Conservation (phyloP, 2,797 vertebrate species). For the Schizopygopsis pylzovi region DNA sequence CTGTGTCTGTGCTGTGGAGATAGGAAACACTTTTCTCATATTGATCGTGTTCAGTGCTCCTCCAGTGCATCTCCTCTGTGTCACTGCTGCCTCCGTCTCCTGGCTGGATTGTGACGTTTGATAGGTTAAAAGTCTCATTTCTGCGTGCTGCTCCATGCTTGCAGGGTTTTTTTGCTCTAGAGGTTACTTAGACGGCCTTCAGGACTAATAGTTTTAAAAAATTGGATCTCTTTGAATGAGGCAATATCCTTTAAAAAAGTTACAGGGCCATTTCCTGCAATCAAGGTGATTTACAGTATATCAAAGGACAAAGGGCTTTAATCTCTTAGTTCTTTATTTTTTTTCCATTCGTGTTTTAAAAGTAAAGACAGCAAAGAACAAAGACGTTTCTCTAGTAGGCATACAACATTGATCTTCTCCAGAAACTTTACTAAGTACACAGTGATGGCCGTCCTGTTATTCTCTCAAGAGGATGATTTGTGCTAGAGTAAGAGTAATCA, state of each 20-base stretch:
- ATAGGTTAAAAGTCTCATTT: constrained; percentile 33
- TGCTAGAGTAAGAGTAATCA: constrained; percentile 42
- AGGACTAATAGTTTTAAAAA: constrained; percentile 30
- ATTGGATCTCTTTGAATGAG: constrained; percentile 33
- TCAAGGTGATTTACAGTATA: background rate
- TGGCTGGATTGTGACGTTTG: background rate
- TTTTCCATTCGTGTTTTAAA: background rate
- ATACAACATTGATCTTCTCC: background rate
- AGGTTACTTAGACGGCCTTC: constrained; percentile 8
- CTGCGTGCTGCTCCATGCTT: background rate
- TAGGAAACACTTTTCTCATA: constrained; percentile 15
- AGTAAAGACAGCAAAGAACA: background rate
- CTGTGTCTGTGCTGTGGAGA: constrained; percentile 13
- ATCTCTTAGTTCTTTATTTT: background rate
- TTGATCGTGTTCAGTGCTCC: constrained; percentile 5
- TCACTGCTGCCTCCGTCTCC: background rate
- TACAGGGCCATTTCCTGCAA: background rate
- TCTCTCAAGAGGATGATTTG: constrained; percentile 16
- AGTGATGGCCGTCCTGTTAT: constrained; percentile 20
- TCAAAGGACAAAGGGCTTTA: constrained; percentile 6
- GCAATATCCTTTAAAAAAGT: background rate
- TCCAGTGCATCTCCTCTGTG: constrained; percentile 3
- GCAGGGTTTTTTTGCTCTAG: background rate
- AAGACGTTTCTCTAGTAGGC: background rate
- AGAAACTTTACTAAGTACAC: constrained; percentile 15